Evolutionary conservation across 1,140 invertebrate species (phyloP).

Genomic region (Pogonognathellus flavescens): DNA sequence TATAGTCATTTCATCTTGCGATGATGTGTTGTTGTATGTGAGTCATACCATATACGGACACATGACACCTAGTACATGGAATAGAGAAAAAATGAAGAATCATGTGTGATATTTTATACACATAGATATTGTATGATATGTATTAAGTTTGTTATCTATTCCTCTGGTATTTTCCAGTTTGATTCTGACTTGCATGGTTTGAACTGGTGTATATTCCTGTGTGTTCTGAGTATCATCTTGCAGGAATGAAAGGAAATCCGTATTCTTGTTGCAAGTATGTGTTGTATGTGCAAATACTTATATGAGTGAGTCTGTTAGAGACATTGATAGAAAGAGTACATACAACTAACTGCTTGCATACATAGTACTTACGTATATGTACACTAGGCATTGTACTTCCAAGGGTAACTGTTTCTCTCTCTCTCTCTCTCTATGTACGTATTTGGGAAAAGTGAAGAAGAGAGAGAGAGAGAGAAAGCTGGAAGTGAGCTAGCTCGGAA

Average conservation of each 20-base stretch:
- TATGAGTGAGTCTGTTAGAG: conserved; percentile 46
- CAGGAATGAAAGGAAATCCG: conserved; percentile 1
- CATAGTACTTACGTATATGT: no score
- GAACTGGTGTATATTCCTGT: not conserved
- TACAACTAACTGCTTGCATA: not conserved
- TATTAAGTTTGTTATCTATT: not conserved
- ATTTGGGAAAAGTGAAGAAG: conserved; percentile 5
- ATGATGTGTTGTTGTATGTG: no score
- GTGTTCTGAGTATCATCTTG: not conserved
- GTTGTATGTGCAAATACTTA: conserved; percentile 23
- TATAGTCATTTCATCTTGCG: not conserved
- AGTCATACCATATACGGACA: no score
- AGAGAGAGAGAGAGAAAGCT: conserved; percentile 14
- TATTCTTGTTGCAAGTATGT: not conserved
- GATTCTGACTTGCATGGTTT: not conserved
- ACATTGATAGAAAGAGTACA: not conserved
- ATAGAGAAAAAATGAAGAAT: not conserved
- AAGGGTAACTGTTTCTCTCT: no score
- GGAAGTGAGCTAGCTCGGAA: conserved; percentile 43
- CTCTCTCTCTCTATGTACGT: not conserved
- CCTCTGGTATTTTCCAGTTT: not conserved
- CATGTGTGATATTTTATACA: no score
- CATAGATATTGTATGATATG: not conserved
- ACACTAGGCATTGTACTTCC: not conserved
- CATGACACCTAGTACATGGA: no score